A percentile compares a stretch with the other conserved stretches of the same genome.
Evolutionary conservation across 2,888 invertebrate genomes (phyloP).

Genomic region (Apocheima hispidaria): DNA sequence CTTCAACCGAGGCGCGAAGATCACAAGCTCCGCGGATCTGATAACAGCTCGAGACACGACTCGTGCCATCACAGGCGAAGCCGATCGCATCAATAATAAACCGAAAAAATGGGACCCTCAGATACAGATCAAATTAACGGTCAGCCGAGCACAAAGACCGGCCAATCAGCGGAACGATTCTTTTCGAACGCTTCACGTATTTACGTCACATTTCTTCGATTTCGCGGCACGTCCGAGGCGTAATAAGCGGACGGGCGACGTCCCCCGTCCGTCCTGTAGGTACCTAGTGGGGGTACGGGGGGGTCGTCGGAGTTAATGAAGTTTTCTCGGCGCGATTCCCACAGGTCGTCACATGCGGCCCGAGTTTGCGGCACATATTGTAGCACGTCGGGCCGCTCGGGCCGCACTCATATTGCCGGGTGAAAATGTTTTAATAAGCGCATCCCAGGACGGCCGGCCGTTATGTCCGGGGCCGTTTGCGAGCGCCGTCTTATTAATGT

Average conservation of each 20-base stretch:
- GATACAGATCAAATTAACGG: constrained; percentile 84
- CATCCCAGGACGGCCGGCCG: constrained; percentile 72
- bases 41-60: constrained; percentile 23
- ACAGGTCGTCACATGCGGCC: constrained; percentile 85
- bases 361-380: constrained; percentile 83
- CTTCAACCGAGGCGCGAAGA: constrained; percentile 32
- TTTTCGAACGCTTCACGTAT: constrained; percentile 77
- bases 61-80: constrained; percentile 55
- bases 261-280: constrained; percentile 55
- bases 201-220: constrained; percentile 86
- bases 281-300: constrained; percentile 54
- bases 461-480: constrained; percentile 67
- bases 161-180: constrained; percentile 81
- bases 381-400: constrained; percentile 70
- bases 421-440: constrained; percentile 86
- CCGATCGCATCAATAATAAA: constrained; percentile 78
- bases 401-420: constrained; percentile 76
- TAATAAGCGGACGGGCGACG: constrained; percentile 78
- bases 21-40: constrained; percentile 24
- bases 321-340: constrained; percentile 86
- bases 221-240: constrained; percentile 84
- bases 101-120: constrained; percentile 65
- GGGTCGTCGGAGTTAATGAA: constrained; percentile 84
- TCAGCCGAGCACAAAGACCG: constrained; percentile 78
- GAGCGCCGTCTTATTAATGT: constrained; percentile 80